phyloP scores from a whole-genome alignment of 1,140 invertebrate genomes.

The Macrobrachium nipponense region DNA sequence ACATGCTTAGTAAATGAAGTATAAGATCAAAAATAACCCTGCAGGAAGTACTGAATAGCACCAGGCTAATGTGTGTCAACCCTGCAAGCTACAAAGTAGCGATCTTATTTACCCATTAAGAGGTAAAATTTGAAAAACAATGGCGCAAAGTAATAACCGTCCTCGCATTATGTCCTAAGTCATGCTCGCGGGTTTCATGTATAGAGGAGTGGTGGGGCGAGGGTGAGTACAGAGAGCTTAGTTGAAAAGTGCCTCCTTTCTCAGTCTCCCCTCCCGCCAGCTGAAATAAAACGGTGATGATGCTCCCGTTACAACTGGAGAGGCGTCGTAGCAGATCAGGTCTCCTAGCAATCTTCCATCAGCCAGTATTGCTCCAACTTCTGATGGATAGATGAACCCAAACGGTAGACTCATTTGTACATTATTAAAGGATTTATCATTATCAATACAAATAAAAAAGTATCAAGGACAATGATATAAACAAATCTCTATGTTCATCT shows the following conservation, averaged over 20 bases:
- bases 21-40: no score
- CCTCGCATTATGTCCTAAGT: conserved; percentile 65
- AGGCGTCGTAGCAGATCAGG: conserved; percentile 5
- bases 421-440: background rate
- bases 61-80: no score
- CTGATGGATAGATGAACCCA: conserved; percentile 55
- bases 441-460: background rate
- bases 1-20: no score
- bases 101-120: no score
- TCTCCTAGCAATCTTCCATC: conserved; percentile 51
- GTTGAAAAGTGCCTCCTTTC: conserved; percentile 28
- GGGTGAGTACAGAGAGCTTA: conserved; percentile 55
- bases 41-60: no score
- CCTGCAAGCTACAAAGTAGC: no score
- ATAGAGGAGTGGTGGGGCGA: conserved; percentile 60
- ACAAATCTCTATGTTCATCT: conserved; percentile 22
- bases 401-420: conserved; percentile 36
- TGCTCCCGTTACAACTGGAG: conserved; percentile 39
- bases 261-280: conserved; percentile 49
- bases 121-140: background rate
- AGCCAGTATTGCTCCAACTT: conserved; percentile 44
- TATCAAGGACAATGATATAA: conserved; percentile 14
- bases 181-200: conserved; percentile 64
- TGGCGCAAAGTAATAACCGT: conserved; percentile 21
- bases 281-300: conserved; percentile 59